Conservation (phyloP, 2,113 vertebrate species). For the Meles meles region DNA sequence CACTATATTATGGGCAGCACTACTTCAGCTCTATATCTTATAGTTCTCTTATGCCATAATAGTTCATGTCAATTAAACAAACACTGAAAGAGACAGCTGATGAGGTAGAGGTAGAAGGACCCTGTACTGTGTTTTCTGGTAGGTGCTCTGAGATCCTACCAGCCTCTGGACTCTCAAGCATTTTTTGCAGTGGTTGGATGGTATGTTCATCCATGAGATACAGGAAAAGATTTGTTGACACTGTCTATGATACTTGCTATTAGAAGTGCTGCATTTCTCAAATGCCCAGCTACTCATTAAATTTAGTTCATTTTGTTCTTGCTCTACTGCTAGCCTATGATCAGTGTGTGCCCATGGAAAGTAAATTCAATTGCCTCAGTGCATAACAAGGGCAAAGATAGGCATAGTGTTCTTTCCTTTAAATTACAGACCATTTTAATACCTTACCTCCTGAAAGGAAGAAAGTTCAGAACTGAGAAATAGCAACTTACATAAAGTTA, state of each 20-base stretch:
- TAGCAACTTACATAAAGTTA: conserved; percentile 12
- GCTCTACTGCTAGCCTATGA: conserved; percentile 29
- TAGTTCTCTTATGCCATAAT: background rate
- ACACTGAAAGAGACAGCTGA: background rate
- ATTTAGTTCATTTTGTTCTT: conserved; percentile 50
- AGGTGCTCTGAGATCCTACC: background rate
- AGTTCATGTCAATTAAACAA: background rate
- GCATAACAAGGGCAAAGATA: conserved; percentile 49
- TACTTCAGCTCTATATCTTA: background rate
- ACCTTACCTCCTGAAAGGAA: conserved; percentile 33
- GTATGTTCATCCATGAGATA: background rate
- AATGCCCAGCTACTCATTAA: conserved; percentile 14
- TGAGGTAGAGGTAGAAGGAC: background rate
- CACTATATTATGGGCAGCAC: background rate
- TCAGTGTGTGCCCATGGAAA: conserved; percentile 31
- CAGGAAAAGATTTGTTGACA: conserved; percentile 20
- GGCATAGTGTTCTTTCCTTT: conserved; percentile 12
- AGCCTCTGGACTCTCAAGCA: background rate
- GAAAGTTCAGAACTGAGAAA: conserved; percentile 28
- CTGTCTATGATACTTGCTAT: conserved; percentile 30
- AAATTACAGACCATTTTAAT: conserved; percentile 61
- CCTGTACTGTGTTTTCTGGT: background rate
- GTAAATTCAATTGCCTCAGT: conserved; percentile 40
- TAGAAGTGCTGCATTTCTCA: conserved; percentile 36
- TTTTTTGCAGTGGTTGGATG: background rate